Conservation (phyloP, 2,113 vertebrate species). For the Clarias macrocephalus region DNA sequence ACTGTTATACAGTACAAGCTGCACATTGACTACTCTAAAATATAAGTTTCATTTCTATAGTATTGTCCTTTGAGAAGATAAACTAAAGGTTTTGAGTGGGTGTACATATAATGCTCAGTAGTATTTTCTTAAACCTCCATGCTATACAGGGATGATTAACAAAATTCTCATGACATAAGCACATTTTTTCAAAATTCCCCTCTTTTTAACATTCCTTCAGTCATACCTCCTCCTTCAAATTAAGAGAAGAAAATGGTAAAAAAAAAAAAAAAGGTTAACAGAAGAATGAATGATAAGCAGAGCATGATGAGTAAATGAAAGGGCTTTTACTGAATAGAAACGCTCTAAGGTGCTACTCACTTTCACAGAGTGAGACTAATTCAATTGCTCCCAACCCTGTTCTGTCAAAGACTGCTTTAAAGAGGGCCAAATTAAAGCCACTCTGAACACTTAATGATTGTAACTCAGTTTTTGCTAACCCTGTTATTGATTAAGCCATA, state of each 20-base stretch:
- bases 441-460: constrained; percentile 67
- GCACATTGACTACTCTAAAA: too few relatives aligned
- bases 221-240: background rate
- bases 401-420: constrained; percentile 62
- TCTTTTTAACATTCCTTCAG: background rate
- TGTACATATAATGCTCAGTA: background rate
- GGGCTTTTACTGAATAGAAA: constrained; percentile 66
- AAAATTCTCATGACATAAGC: background rate
- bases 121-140: background rate
- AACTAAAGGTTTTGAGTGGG: too few relatives aligned
- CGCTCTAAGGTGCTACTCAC: constrained; percentile 67
- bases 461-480: constrained; percentile 67
- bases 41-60: too few relatives aligned
- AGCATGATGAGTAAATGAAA: constrained; percentile 30
- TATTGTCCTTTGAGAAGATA: too few relatives aligned
- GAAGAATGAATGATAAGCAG: constrained; percentile 36
- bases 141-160: constrained; percentile 18
- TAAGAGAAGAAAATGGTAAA: background rate
- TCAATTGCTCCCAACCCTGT: constrained; percentile 58
- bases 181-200: background rate
- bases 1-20: too few relatives aligned
- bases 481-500: constrained; percentile 67
- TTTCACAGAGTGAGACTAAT: constrained; percentile 63
- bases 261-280: background rate
- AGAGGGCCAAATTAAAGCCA: constrained; percentile 64